Percentiles rank a stretch among this genome's conserved stretches.
These are phyloP conservation scores for Arge pagana DNA, from an alignment of 2,888 invertebrate species.

Conservation along the genomic window DNA sequence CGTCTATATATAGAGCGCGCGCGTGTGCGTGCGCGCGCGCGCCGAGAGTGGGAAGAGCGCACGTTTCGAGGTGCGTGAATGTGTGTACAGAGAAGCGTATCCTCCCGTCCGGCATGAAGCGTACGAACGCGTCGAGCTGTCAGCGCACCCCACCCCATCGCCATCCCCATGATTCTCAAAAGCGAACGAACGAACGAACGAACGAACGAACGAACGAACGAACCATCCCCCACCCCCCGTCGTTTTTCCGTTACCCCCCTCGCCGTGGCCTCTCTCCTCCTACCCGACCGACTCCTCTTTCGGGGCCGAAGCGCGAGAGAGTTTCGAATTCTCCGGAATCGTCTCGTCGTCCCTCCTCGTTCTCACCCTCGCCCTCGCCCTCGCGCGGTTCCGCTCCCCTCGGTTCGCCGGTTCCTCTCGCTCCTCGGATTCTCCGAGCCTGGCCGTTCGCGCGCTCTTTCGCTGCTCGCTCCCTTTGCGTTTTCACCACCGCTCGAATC, in stretches of 20 bases:
- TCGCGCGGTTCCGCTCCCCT: slow-evolving; percentile 9
- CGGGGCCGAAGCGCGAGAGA: slow-evolving; percentile 9
- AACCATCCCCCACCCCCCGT: slow-evolving; percentile 24
- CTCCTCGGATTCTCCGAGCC: slow-evolving; percentile 15
- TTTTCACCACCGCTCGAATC: slow-evolving; percentile 42
- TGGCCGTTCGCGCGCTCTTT: slow-evolving; percentile 16
- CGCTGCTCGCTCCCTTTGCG: slow-evolving; percentile 35
- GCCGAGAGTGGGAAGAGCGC: slow-evolving; percentile 3
- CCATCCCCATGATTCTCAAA: slow-evolving; percentile 21
- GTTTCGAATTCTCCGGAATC: background rate
- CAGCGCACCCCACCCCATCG: slow-evolving; percentile 52
- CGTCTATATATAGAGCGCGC: slow-evolving; percentile 9
- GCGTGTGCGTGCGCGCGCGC: slow-evolving; percentile 32
- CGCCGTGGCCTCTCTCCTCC: slow-evolving; percentile 31
- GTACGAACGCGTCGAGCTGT: slow-evolving; percentile 57
- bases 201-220: too few relatives aligned
- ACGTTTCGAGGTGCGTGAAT: slow-evolving; percentile 41
- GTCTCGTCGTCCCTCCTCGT: too few relatives aligned
- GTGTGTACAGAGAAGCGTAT: slow-evolving; percentile 57
- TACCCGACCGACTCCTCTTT: background rate
- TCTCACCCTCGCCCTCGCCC: slow-evolving; percentile 30
- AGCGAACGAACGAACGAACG: too few relatives aligned
- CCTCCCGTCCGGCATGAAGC: slow-evolving; percentile 49
- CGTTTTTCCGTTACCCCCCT: slow-evolving; percentile 38
- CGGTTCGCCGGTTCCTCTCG: slow-evolving; percentile 14